Evolutionary conservation across 2,113 vertebrate genomes (phyloP).

Genomic region (Neogobius melanostomus): DNA sequence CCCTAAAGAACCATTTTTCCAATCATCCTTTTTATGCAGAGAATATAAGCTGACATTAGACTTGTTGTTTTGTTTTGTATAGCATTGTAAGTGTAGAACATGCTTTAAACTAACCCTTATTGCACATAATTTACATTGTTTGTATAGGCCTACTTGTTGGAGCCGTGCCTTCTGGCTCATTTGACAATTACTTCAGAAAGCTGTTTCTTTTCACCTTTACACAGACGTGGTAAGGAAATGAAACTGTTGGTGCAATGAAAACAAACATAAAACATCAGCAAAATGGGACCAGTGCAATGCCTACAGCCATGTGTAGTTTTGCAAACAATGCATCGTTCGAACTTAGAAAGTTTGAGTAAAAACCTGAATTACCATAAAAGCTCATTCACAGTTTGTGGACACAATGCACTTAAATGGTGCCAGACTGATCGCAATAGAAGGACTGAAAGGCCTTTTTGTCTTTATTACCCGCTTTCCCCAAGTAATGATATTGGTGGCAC

Average conservation of each 20-base stretch:
- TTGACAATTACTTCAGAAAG: slow-evolving; percentile 7
- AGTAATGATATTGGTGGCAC: slow-evolving; percentile 66
- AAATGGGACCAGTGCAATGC: background rate
- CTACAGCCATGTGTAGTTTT: slow-evolving; percentile 1
- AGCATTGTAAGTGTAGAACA: background rate
- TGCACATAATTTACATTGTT: slow-evolving; percentile 1
- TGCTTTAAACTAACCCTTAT: background rate
- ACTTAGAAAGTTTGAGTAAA: background rate
- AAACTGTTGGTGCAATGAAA: background rate
- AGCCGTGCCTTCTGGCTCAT: background rate
- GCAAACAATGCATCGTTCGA: background rate
- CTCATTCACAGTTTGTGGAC: slow-evolving; percentile 2
- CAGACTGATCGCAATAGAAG: slow-evolving; percentile 35
- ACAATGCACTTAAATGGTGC: slow-evolving; percentile 21
- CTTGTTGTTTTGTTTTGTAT: no score
- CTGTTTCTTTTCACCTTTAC: background rate
- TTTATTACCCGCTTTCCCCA: slow-evolving; percentile 39
- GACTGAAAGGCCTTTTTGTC: slow-evolving; percentile 56
- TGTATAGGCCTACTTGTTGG: slow-evolving; percentile 5
- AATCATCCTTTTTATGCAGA: no score
- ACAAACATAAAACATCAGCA: background rate
- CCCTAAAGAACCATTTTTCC: no score
- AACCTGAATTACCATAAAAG: background rate
- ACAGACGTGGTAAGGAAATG: background rate
- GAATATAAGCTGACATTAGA: no score